A percentile compares a stretch with the other conserved stretches of the same genome.
Conservation (phyloP, 2,797 vertebrate genomes). For the Benthosema pterotum region DNA sequence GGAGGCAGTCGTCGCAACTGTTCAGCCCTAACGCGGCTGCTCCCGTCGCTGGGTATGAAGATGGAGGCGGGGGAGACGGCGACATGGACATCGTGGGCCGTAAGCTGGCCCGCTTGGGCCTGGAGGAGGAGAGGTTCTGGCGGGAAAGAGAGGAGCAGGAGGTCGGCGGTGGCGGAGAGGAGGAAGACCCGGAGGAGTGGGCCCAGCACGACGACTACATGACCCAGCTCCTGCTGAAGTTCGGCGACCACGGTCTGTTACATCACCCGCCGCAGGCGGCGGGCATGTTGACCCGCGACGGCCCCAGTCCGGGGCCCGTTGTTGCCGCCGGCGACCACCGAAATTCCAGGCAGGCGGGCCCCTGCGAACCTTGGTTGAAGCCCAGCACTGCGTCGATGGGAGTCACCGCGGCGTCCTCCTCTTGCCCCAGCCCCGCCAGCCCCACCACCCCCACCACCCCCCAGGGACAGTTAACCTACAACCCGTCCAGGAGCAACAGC, state of each 20-base stretch:
- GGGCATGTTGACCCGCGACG: constrained; percentile 69
- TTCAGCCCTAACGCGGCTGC: constrained; percentile 55
- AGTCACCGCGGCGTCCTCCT: constrained; percentile 50
- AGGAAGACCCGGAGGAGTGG: constrained; percentile 94
- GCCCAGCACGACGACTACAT: constrained; percentile 98
- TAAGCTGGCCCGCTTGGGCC: constrained; percentile 85
- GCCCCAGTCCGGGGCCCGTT: constrained; percentile 66
- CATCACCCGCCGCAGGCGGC: constrained; percentile 70
- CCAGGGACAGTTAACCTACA: constrained; percentile 68
- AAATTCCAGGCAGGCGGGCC: constrained; percentile 51
- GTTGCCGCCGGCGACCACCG: constrained; percentile 36
- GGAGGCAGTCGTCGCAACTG: constrained; percentile 90
- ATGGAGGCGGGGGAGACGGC: constrained; percentile 47
- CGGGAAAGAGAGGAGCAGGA: constrained; percentile 83
- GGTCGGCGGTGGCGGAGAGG: constrained; percentile 85
- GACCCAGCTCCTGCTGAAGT: constrained; percentile 96
- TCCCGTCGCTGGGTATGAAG: constrained; percentile 30
- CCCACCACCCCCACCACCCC: constrained; percentile 71
- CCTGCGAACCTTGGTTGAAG: constrained; percentile 73
- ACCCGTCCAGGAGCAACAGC: constrained; percentile 63
- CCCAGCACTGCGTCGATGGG: constrained; percentile 57
- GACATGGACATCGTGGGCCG: constrained; percentile 86
- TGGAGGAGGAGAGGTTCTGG: constrained; percentile 88
- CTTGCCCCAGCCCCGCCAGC: constrained; percentile 58
- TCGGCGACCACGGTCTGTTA: constrained; percentile 90